Base-by-base conservation (phyloP, 2,888 invertebrate genomes). In the Dynastes maya region DNA sequence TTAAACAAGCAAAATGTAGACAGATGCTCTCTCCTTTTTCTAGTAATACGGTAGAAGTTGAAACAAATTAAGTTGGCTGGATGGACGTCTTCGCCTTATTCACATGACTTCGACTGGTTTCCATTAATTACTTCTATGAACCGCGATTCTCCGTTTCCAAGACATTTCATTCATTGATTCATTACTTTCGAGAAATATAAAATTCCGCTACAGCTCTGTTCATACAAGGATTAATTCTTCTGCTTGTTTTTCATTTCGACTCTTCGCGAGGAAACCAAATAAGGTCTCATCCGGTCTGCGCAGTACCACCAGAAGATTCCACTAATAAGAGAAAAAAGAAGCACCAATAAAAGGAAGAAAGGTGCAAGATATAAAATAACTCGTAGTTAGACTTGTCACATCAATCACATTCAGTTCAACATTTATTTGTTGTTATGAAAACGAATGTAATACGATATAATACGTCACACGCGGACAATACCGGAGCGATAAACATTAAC, bases 141-240 rank as follows among this genome's bases (percentile, higher is more conserved):
- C 45, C 29, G 61, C 22, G 40, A 29, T 61, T 74, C 61, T 74
- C 61, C 72, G 49, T 74, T 74, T 74, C 45, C 72, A 74, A 74
- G 72, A 45, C 72, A 74, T 74, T 74, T 61, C 72, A 74, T 61
- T 74, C 72, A 74, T 74, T 74, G 72, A 74, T 74, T 74, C 72
- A 74, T 74, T 74, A 74, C 72, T 74, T 74, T 74, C 72, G 49
- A 74, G 72, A 74, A 74, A 74, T 45, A 74, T 74, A 74, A 74
- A 74, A 74, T 45, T 61, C 72, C 61, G 22, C 61, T 74, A 49
- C 32, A 37, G 27, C 55, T 40, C 49, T 40, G 13, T 61, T 61
- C 58, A 22, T 61, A 74, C 61, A 74, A 74, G 72, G 72, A 74
- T 61, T 61, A 32, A 32, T 27, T 74, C 45, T 45, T 49, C 8